A percentile compares a stretch with the other conserved stretches of the same genome.
These are phyloP conservation scores for Grus americana DNA, from an alignment of 2,113 vertebrate genomes.

Conservation along the genomic window DNA sequence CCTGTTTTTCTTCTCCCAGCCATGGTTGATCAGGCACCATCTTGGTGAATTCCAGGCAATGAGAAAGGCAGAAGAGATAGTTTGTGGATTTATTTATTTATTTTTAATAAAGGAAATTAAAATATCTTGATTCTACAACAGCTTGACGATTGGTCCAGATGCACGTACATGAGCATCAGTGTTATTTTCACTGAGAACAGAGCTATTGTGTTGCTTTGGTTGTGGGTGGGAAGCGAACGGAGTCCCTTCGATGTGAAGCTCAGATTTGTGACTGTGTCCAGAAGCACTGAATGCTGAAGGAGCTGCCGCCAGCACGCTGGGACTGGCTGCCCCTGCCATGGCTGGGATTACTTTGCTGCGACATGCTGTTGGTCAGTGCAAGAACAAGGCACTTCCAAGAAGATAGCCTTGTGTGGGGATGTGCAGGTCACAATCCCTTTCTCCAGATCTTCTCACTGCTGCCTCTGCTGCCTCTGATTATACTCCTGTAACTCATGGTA, in stretches of 20 bases:
- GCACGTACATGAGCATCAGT: accelerated
- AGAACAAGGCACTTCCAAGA: neutral
- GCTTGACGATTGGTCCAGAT: neutral
- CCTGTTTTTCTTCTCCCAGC: neutral
- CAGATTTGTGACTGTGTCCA: neutral
- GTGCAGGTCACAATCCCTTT: neutral
- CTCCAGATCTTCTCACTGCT: neutral
- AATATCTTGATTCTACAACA: neutral
- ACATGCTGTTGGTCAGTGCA: neutral
- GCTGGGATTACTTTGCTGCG: neutral
- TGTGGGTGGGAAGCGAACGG: neutral
- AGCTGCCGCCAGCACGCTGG: accelerated
- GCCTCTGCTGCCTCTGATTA: neutral
- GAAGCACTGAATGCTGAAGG: neutral
- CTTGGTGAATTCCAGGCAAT: neutral
- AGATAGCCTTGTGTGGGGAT: neutral
- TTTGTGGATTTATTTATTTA: neutral
- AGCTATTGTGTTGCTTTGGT: neutral
- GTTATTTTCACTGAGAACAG: neutral
- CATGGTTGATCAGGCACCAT: neutral
- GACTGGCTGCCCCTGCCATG: neutral
- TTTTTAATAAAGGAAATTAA: neutral
- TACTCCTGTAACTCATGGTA: neutral
- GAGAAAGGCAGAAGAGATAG: neutral
- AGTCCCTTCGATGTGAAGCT: neutral